Evolutionary conservation across 2,888 invertebrate genomes (phyloP), one percentile per base, ranked within the genome.

Genomic region (Pheosia tremula): DNA sequence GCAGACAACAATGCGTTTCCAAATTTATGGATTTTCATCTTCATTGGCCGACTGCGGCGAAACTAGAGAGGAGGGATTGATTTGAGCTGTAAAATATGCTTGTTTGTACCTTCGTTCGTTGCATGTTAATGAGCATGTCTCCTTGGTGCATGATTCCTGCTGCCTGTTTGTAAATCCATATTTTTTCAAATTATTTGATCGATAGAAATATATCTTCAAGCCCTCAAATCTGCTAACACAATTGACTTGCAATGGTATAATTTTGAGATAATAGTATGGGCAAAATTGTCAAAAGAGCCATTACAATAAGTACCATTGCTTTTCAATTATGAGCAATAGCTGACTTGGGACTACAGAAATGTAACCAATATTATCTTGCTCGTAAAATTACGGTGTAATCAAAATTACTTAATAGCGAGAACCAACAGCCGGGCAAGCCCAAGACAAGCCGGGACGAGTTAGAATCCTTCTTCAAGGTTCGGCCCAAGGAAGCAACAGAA

Each of bases 71-170:
- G 53, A 37, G 10, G 37, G 11, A 53, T 50, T 50, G 24, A 47
- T 47, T 47, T 4, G 24, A 10, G 53, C 53, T 53, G 53, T 53
- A 53, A 53, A 53, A 8, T 53, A 53, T 53, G 53, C 53, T 53
- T 53, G 24, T 10, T 53, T 53, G 3, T 53, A 11, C 50, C 24
- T 50, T 53, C 53, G 37, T 53, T 53, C 37, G 53, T 37, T 53
- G 37, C 10, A 5, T 37, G 53, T 37, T 37, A 53, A 37, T 11
- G 10, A 11, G 53, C 53, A 53, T 53, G 50, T 7, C 24, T 50
- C 24, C 1, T 3, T 50, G 50, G 0, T 50, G 50, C 24, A 24
- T 47, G 47, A n/a, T n/a, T 47, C 11, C n/a, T 47, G 6, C 4
- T 11, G 50, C 50, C 50, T 50, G 24, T 50, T 4, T n/a, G 50